A percentile compares a stretch with the other conserved stretches of the same genome.
These are phyloP conservation scores for Trididemnum nubilum DNA, from an alignment of 23 tunicate genomes.

Conservation along the genomic window DNA sequence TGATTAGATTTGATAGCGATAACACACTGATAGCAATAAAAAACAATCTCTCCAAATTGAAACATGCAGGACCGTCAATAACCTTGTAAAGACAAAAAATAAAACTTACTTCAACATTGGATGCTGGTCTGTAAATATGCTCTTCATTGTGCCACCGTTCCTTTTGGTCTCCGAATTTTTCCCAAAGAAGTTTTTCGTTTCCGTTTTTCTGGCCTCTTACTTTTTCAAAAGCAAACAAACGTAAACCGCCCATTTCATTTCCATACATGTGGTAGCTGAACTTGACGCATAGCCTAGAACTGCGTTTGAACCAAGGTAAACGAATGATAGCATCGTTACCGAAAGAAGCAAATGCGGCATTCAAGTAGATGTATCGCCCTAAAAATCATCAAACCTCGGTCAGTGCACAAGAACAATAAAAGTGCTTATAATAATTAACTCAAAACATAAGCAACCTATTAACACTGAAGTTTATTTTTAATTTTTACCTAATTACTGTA, in stretches of 20 bases:
- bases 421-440: too few relatives aligned
- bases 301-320: slow-evolving; percentile 70
- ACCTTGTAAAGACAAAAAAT: too few relatives aligned
- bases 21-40: too few relatives aligned
- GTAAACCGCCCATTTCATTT: slow-evolving; percentile 75
- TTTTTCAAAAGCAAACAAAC: slow-evolving; percentile 83
- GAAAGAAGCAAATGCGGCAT: slow-evolving; percentile 64
- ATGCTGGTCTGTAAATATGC: slow-evolving; percentile 47
- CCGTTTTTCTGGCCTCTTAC: slow-evolving; percentile 51
- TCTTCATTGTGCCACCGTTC: slow-evolving; percentile 49
- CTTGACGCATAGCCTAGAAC: slow-evolving; percentile 31
- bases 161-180: slow-evolving; percentile 72
- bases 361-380: slow-evolving; percentile 85
- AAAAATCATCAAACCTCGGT: neutral
- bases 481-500: too few relatives aligned
- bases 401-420: neutral
- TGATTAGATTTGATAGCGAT: too few relatives aligned
- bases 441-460: too few relatives aligned
- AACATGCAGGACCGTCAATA: too few relatives aligned
- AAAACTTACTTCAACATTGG: slow-evolving; percentile 64
- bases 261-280: slow-evolving; percentile 94
- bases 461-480: too few relatives aligned
- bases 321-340: slow-evolving; percentile 87
- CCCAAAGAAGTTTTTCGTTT: slow-evolving; percentile 80
- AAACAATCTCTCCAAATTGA: too few relatives aligned